Conservation (phyloP, 1,140 invertebrate species). For the Drosophila bipectinata region DNA sequence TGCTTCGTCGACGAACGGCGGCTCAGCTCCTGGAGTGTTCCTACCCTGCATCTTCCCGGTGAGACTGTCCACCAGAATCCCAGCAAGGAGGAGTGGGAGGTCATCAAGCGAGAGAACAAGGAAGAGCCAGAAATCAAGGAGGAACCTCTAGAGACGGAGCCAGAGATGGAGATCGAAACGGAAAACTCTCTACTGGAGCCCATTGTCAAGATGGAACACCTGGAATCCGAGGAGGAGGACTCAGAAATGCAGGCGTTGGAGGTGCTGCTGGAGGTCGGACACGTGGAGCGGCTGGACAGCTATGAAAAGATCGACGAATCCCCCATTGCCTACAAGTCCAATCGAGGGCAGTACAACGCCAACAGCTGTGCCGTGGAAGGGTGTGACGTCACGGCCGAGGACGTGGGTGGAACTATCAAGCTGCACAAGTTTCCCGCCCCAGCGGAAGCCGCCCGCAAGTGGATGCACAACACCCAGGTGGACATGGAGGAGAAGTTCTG, state of each 20-base stretch:
- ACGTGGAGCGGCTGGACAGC: constrained; percentile 63
- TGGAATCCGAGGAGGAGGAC: constrained; percentile 18
- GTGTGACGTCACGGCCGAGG: constrained; percentile 44
- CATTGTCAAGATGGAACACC: constrained; percentile 40
- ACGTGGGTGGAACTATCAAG: constrained; percentile 46
- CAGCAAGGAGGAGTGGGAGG: constrained; percentile 44
- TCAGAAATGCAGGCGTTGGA: constrained; percentile 36
- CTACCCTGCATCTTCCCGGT: constrained; percentile 52
- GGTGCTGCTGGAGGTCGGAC: constrained; percentile 66
- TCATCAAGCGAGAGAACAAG: not conserved
- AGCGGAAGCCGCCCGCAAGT: constrained; percentile 52
- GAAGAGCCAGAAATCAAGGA: not conserved
- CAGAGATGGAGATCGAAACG: not conserved
- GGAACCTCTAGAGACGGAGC: not conserved
- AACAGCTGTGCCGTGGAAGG: constrained; percentile 60
- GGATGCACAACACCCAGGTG: constrained; percentile 73
- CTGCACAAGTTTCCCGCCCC: constrained; percentile 69
- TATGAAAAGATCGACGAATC: constrained; percentile 60
- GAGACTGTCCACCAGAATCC: constrained; percentile 48
- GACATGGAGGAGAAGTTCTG: constrained; percentile 48
- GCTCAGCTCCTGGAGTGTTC: constrained; percentile 59
- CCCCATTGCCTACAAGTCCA: not conserved
- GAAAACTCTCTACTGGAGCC: constrained; percentile 41
- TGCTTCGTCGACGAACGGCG: constrained; percentile 42
- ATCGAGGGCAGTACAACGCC: constrained; percentile 45